Evolutionary conservation across 2,797 vertebrate species (phyloP).

Genomic region (Micrastur ruficollis): DNA sequence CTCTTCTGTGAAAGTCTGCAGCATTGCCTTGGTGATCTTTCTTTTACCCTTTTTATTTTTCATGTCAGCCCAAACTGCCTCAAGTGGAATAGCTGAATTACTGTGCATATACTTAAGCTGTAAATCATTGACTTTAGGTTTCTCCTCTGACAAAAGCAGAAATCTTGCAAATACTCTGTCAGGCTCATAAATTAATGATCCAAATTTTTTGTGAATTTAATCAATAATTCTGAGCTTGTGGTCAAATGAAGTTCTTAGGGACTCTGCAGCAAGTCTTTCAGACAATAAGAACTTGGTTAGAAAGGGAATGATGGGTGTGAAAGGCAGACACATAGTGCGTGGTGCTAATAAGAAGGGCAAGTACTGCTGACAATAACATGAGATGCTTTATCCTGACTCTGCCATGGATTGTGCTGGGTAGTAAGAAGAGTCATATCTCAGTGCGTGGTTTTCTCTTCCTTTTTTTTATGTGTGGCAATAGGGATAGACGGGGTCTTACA

Average conservation of each 20-base stretch:
- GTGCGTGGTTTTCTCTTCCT: not conserved
- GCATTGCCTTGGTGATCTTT: not conserved
- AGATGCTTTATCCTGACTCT: not conserved
- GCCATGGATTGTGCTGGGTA: not conserved
- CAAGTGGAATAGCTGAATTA: not conserved
- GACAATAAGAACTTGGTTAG: not conserved
- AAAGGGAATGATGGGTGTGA: not conserved
- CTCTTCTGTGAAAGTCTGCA: not conserved
- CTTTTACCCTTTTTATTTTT: conserved; percentile 16
- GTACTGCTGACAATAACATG: not conserved
- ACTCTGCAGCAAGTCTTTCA: not conserved
- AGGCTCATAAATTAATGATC: not conserved
- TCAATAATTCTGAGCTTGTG: not conserved
- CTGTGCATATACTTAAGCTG: not conserved
- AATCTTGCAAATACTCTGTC: not conserved
- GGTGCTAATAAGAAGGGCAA: not conserved
- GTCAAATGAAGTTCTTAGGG: not conserved
- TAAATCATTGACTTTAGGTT: not conserved
- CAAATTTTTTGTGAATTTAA: not conserved
- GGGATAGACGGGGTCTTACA: not conserved
- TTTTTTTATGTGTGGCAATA: not conserved
- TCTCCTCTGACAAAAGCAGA: not conserved
- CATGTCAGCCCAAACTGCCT: not conserved
- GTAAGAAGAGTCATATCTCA: not conserved
- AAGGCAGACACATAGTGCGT: not conserved